These are phyloP conservation scores for Tauraco erythrolophus DNA, from an alignment of 2,113 vertebrate species.

Conservation along the genomic window DNA sequence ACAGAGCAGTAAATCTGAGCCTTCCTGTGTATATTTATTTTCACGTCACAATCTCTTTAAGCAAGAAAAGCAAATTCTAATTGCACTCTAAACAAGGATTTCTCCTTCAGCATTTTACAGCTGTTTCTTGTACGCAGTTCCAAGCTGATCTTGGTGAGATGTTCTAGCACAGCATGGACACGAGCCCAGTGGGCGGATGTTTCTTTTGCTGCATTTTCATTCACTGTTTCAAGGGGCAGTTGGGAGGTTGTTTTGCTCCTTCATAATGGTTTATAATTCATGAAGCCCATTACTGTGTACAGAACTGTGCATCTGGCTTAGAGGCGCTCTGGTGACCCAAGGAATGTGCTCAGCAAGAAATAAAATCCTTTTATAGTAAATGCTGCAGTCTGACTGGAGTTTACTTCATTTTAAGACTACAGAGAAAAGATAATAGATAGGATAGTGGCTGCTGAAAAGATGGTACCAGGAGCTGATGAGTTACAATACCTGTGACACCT, in stretches of 20 bases:
- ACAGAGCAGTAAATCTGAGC: conserved; percentile 60
- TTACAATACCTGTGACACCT: conserved; percentile 14
- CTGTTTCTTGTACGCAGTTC: conserved; percentile 44
- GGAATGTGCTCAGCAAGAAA: conserved; percentile 21
- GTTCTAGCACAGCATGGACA: conserved; percentile 29
- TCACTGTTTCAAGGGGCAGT: conserved; percentile 31
- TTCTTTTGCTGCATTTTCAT: conserved; percentile 17
- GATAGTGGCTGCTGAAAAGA: conserved; percentile 1
- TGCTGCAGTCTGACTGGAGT: neutral
- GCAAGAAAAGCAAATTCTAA: conserved; percentile 79
- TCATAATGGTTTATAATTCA: conserved; percentile 37
- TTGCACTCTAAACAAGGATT: conserved; percentile 76
- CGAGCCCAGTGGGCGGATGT: neutral
- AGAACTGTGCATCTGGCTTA: conserved; percentile 13
- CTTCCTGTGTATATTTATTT: conserved; percentile 77
- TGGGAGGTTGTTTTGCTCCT: conserved; percentile 37
- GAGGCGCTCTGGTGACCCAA: neutral
- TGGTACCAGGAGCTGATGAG: neutral
- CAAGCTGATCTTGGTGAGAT: conserved; percentile 61
- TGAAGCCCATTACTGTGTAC: neutral
- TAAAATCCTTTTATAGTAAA: conserved; percentile 25
- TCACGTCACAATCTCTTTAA: conserved; percentile 78
- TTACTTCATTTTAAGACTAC: conserved; percentile 31
- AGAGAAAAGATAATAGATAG: conserved; percentile 42
- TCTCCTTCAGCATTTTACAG: conserved; percentile 59